phyloP scores from a whole-genome alignment of 2,113 vertebrate species.

The Corvus hawaiiensis region DNA sequence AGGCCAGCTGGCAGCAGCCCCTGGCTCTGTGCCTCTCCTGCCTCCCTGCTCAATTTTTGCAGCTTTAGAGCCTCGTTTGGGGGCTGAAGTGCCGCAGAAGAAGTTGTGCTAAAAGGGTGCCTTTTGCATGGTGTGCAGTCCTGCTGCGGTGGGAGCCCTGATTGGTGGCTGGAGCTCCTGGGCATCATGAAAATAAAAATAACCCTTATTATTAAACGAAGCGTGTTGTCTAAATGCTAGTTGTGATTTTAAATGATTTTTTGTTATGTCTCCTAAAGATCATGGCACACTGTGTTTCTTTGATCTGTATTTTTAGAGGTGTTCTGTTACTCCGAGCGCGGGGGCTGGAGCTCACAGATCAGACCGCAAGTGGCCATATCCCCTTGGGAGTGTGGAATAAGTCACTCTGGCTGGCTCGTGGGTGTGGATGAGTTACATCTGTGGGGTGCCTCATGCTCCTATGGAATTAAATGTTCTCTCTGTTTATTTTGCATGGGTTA shows the following conservation, averaged over 20 bases:
- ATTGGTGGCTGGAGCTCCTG: neutral
- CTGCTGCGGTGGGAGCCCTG: neutral
- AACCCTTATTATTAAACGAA: neutral
- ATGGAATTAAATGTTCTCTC: neutral
- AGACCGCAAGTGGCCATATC: fast-evolving
- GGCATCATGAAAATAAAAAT: neutral
- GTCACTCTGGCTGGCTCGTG: neutral
- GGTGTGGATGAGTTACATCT: neutral
- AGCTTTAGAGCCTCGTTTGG: neutral
- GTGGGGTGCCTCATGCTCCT: neutral
- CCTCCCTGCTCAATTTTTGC: neutral
- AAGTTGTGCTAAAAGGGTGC: neutral
- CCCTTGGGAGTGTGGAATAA: neutral
- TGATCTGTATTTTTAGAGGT: neutral
- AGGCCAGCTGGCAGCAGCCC: constrained; percentile 7
- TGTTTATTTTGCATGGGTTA: neutral
- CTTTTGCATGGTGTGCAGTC: neutral
- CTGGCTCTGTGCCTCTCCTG: neutral
- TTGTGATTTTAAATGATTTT: neutral
- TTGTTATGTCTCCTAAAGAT: neutral
- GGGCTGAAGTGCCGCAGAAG: neutral
- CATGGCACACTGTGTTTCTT: neutral
- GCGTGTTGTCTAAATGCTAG: neutral
- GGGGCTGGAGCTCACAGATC: neutral
- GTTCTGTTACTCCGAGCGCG: fast-evolving